Evolutionary conservation across 2,888 invertebrate genomes (phyloP).

Genomic region (Magallana nippona): DNA sequence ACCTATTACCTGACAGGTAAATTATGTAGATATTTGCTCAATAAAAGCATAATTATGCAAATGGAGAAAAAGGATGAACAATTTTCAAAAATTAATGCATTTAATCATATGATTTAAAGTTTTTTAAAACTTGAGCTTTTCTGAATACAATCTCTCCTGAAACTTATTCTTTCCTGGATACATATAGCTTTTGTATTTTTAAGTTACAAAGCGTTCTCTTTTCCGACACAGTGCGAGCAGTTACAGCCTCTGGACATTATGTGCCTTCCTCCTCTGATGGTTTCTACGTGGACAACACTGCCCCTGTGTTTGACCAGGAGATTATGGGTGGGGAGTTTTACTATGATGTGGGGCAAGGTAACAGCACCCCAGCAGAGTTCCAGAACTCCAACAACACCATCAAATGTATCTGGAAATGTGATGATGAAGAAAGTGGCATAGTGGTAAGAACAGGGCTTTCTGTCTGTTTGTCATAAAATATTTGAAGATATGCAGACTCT

Average conservation of each 20-base stretch:
- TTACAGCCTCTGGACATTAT: conserved; percentile 59
- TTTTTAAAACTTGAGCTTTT: no score
- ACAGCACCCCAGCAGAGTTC: conserved; percentile 56
- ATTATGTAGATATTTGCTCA: no score
- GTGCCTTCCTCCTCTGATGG: conserved; percentile 59
- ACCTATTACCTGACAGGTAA: conserved; percentile 33
- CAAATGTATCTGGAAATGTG: conserved; percentile 62
- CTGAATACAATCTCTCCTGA: no score
- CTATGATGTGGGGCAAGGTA: conserved; percentile 63
- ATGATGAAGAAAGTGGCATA: conserved; percentile 62
- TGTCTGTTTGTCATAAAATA: no score
- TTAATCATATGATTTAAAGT: no score
- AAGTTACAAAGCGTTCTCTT: background rate
- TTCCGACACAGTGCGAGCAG: conserved; percentile 57
- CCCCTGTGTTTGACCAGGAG: conserved; percentile 56
- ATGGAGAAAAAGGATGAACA: no score
- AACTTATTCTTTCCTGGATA: no score
- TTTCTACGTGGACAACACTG: conserved; percentile 62
- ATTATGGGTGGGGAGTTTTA: conserved; percentile 52
- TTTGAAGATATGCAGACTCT: no score
- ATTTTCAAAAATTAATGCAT: no score
- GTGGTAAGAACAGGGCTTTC: conserved; percentile 51
- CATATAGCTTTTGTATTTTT: no score
- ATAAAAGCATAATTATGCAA: no score
- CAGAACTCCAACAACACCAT: conserved; percentile 62